Evolutionary conservation across 2,113 vertebrate species (phyloP).

Genomic region (Bostrychus sinensis): DNA sequence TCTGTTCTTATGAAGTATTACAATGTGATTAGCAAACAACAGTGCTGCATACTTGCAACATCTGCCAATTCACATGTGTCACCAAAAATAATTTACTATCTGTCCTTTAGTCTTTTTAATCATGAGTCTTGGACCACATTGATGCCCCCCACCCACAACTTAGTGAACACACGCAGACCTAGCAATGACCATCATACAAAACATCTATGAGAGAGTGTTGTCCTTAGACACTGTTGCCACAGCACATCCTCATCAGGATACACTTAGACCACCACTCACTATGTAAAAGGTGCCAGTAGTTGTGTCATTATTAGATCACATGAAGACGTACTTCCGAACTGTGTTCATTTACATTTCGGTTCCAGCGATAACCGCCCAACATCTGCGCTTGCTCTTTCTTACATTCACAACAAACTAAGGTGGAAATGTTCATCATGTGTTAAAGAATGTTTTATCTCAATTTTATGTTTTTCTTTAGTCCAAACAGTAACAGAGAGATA

Average conservation of each 20-base stretch:
- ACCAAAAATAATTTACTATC: conserved; percentile 32
- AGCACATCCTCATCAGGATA: conserved; percentile 68
- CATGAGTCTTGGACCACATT: conserved; percentile 33
- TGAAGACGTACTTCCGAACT: conserved; percentile 28
- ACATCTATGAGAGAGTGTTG: conserved; percentile 60
- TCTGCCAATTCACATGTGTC: not conserved
- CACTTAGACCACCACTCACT: conserved; percentile 55
- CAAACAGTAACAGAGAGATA: not conserved
- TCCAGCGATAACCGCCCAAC: conserved; percentile 36
- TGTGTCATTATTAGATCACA: conserved; percentile 47
- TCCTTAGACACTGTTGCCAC: conserved; percentile 76
- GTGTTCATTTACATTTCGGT: conserved; percentile 25
- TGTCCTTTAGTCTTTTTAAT: conserved; percentile 38
- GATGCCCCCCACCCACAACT: conserved; percentile 24
- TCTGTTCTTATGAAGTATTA: too few relatives aligned
- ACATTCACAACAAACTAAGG: not conserved
- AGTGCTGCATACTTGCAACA: not conserved
- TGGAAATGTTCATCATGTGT: not conserved
- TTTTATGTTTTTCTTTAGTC: not conserved
- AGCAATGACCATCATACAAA: conserved; percentile 43
- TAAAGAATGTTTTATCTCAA: conserved; percentile 3
- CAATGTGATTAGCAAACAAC: not conserved
- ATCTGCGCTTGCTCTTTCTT: conserved; percentile 27
- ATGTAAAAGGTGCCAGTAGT: conserved; percentile 42
- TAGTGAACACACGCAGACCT: conserved; percentile 56